Evolutionary conservation across 1,140 invertebrate genomes (phyloP), one percentile per base, ranked within the genome.

Genomic region (Bombus consobrinus): DNA sequence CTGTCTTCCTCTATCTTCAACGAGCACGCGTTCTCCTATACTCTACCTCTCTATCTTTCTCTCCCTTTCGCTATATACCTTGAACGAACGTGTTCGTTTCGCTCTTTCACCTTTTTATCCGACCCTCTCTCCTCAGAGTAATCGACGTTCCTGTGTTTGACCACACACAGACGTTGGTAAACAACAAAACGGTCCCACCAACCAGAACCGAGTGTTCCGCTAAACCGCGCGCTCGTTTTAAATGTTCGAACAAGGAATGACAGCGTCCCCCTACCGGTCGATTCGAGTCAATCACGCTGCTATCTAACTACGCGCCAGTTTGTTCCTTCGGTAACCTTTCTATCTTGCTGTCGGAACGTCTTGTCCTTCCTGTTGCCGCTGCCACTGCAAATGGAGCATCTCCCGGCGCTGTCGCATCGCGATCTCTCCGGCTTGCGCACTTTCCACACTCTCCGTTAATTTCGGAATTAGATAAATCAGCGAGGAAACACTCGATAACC

Each of bases 281-380:
- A 69, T 28, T 13, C 28, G 28, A 32, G n/a, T 34, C 15, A 75
- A 79, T 77, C 43, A n/a, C 59, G 9, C 18, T 47, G 41, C 72
- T 32, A 18, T 73, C 25, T 37, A 37, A 53, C 41, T 6, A n/a
- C 25, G 41, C 32, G 59, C 2, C 64, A n/a, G 34, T n/a, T 28
- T 43, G n/a, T 77, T 64, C 22, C 77, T 85, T 34, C 13, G 41
- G 13, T n/a, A 25, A 39, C 32, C 68, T 64, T 72, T 75, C 78
- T 81, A 81, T 57, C 71, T 59, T 43, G 78, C 37, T 74, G 71
- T 53, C 13, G 59, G 59, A n/a, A 68, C 79, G 53, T 83, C 43
- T 84, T 84, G 82, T 81, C 69, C 76, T 81, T 88, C 75, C 43
- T 77, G 81, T 83, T 83, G 81, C 81, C 81, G 81, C 28, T 83